phyloP scores from a whole-genome alignment of 2,797 vertebrate genomes.

The Propithecus perrieri region DNA sequence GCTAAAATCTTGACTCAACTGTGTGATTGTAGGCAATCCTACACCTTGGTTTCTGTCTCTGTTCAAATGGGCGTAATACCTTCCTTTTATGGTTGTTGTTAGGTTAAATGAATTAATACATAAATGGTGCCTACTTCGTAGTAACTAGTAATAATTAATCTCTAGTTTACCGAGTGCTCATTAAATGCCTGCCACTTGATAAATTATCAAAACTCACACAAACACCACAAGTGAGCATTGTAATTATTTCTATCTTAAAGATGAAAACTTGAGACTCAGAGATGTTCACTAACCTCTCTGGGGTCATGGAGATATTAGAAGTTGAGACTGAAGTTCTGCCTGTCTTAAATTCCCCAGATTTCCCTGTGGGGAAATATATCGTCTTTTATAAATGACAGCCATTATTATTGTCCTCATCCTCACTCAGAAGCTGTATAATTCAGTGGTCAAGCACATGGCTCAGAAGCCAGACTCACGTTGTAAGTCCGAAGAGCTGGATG shows the following conservation, averaged over 20 bases:
- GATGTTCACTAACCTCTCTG: neutral
- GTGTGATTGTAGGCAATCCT: neutral
- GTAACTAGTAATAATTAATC: neutral
- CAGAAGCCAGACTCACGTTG: neutral
- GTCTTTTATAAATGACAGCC: neutral
- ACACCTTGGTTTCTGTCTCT: neutral
- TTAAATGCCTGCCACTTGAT: neutral
- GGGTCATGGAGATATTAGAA: neutral
- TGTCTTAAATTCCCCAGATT: neutral
- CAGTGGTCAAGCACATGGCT: neutral
- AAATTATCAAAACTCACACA: neutral
- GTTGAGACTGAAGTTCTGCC: neutral
- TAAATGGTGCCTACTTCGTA: neutral
- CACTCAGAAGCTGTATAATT: neutral
- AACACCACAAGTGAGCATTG: neutral
- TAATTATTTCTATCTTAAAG: conserved; percentile 3
- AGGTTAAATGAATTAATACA: neutral
- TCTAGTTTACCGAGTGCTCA: neutral
- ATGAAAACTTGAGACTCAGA: neutral
- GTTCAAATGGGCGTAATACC: neutral
- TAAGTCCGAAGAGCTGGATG: neutral
- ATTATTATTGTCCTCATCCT: neutral
- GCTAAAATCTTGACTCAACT: neutral
- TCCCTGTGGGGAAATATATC: neutral
- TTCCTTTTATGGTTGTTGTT: neutral